These are phyloP conservation scores for Aratinga solstitialis DNA, from an alignment of 2,797 vertebrate genomes.

Conservation along the genomic window DNA sequence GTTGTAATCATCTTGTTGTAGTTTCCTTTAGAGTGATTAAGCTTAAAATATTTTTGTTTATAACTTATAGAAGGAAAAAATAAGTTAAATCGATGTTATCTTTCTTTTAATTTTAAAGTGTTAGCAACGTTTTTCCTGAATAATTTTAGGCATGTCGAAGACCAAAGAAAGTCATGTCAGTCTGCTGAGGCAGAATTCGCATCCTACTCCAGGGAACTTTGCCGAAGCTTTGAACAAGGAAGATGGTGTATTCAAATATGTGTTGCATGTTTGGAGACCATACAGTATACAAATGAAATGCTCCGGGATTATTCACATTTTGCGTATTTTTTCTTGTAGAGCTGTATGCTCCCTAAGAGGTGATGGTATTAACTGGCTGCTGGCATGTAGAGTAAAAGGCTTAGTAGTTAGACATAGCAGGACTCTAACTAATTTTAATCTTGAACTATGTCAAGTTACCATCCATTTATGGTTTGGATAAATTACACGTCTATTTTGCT, in stretches of 20 bases:
- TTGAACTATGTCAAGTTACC: constrained; percentile 62
- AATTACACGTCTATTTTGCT: constrained; percentile 76
- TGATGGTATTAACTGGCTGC: not conserved
- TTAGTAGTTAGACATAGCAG: constrained; percentile 34
- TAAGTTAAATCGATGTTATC: constrained; percentile 8
- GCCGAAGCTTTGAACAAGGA: not conserved
- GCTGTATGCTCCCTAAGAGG: not conserved
- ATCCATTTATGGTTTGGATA: constrained; percentile 78
- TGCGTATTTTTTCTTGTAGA: not conserved
- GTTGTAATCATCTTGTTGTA: not conserved
- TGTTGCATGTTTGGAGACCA: not conserved
- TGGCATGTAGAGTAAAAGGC: not conserved
- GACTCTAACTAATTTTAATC: constrained; percentile 37
- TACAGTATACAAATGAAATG: not conserved
- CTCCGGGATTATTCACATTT: not conserved
- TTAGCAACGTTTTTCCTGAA: constrained; percentile 28
- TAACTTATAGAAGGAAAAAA: not conserved
- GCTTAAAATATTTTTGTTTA: constrained; percentile 27
- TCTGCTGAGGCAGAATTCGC: constrained; percentile 27
- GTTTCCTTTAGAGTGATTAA: not conserved
- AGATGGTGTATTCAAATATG: constrained; percentile 14
- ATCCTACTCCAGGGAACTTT: constrained; percentile 29
- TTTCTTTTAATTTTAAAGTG: constrained; percentile 26
- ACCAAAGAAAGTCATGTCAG: constrained; percentile 28
- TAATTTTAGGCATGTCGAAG: constrained; percentile 28